These are phyloP conservation scores for Vanessa tameamea DNA, from an alignment of 1,140 invertebrate species.

Conservation along the genomic window DNA sequence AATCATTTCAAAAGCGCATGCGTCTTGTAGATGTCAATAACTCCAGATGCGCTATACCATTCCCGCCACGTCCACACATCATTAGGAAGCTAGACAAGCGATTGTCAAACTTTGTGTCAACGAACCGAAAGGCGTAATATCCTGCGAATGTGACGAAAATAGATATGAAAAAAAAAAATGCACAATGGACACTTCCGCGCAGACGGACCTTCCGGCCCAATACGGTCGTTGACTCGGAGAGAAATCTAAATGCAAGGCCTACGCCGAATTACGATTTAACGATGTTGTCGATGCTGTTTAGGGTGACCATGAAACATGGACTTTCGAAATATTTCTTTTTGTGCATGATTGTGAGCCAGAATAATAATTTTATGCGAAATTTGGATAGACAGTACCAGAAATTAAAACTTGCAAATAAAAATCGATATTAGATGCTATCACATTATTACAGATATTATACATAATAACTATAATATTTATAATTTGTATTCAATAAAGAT, in stretches of 20 bases:
- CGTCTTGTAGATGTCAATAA: constrained; percentile 4
- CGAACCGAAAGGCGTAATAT: constrained; percentile 37
- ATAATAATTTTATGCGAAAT: too few relatives aligned
- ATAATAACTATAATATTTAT: too few relatives aligned
- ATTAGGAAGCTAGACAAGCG: constrained; percentile 33
- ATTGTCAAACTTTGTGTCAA: constrained; percentile 35
- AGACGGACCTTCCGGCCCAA: constrained; percentile 43
- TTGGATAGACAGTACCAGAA: too few relatives aligned
- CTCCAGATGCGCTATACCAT: constrained; percentile 3
- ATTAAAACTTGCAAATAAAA: too few relatives aligned
- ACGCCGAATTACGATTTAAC: constrained; percentile 49
- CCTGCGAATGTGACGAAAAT: constrained; percentile 49
- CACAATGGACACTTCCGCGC: constrained; percentile 47
- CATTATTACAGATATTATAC: too few relatives aligned
- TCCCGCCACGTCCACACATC: constrained; percentile 19
- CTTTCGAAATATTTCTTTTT: not conserved
- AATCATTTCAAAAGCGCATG: not conserved
- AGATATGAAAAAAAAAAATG: constrained; percentile 47
- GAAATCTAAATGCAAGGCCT: constrained; percentile 44
- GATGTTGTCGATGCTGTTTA: constrained; percentile 30
- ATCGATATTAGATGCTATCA: too few relatives aligned
- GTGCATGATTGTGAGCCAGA: too few relatives aligned
- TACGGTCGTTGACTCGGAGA: constrained; percentile 39
- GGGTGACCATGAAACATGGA: constrained; percentile 14
- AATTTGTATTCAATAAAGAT: too few relatives aligned